Evolutionary conservation across 2,113 vertebrate species (phyloP).

Genomic region (Thermophis baileyi): DNA sequence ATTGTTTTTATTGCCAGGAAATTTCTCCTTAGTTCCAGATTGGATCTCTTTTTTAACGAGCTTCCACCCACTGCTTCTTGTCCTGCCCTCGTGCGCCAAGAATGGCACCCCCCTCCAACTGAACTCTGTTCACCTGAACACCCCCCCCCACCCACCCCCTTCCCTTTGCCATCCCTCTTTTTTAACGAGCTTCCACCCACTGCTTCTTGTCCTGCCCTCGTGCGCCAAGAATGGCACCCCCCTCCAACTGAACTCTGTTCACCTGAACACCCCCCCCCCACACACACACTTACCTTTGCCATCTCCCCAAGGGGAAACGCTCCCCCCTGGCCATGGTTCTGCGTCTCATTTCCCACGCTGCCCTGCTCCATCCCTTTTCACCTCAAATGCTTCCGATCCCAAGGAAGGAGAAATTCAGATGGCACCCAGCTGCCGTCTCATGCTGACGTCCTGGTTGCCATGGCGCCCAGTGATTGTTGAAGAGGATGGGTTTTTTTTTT

Average conservation of each 20-base stretch:
- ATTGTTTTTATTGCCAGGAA: neutral
- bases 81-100: neutral
- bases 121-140: no score
- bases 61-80: neutral
- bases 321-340: neutral
- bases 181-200: neutral
- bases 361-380: neutral
- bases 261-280: neutral
- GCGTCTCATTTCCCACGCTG: neutral
- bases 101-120: neutral
- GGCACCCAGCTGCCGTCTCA: conserved; percentile 1
- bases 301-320: neutral
- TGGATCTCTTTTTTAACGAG: neutral
- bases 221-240: neutral
- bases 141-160: neutral
- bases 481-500: conserved; percentile 64
- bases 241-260: neutral
- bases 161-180: neutral
- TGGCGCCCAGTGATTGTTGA: conserved; percentile 64
- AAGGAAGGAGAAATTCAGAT: neutral
- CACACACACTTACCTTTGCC: conserved; percentile 7
- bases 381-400: neutral
- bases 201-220: neutral
- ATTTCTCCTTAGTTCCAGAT: neutral
- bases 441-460: conserved; percentile 71